phyloP scores from a whole-genome alignment of 2,888 invertebrate species.

The Dolichopus griseipennis region DNA sequence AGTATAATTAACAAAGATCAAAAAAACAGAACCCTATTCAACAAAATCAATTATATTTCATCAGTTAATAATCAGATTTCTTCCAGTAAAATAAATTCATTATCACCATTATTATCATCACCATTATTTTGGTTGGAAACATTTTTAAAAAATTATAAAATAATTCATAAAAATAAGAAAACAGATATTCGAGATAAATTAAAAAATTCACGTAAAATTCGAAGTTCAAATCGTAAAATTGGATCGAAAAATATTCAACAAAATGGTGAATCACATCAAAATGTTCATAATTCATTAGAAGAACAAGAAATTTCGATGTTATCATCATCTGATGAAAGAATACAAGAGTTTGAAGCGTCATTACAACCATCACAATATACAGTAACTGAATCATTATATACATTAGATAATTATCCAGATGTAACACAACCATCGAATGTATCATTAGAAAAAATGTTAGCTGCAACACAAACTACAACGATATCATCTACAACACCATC shows the following conservation, averaged over 20 bases:
- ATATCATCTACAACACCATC: too few species aligned
- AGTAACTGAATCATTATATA: neutral
- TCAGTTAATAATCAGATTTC: too few species aligned
- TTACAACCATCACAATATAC: neutral
- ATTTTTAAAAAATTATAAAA: too few species aligned
- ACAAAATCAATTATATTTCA: too few species aligned
- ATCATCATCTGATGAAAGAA: neutral
- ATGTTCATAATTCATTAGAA: neutral
- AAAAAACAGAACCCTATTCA: too few species aligned
- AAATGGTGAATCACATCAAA: neutral
- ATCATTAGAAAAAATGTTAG: neutral
- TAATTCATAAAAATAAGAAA: too few species aligned
- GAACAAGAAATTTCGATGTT: neutral
- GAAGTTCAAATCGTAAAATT: neutral
- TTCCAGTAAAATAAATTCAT: too few species aligned
- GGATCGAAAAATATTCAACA: neutral
- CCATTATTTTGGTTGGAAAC: too few species aligned
- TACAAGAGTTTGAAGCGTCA: neutral
- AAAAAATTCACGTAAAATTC: neutral
- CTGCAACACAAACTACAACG: too few species aligned
- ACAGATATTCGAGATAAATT: neutral
- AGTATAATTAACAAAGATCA: too few species aligned
- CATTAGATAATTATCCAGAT: neutral
- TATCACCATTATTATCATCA: too few species aligned
- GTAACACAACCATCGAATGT: neutral